Evolutionary conservation across 1,140 invertebrate species (phyloP).

Genomic region (Drosophila bifasciata): DNA sequence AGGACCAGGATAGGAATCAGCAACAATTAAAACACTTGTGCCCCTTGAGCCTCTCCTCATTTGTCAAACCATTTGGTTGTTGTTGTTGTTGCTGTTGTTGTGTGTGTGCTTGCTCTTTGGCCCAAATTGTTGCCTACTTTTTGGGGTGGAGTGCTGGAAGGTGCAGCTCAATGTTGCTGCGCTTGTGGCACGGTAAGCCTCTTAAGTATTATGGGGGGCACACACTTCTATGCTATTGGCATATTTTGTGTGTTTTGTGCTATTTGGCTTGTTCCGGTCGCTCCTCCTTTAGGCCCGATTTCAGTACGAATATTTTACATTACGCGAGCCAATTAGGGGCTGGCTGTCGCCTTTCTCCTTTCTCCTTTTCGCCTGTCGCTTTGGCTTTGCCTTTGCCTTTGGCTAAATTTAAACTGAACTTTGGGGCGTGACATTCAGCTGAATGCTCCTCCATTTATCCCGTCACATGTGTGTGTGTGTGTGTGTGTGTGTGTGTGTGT

Average conservation of each 20-base stretch:
- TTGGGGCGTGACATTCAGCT: constrained; percentile 48
- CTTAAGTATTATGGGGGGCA: constrained; percentile 35
- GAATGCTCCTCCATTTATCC: constrained; percentile 1
- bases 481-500: constrained; percentile 5
- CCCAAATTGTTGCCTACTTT: constrained; percentile 58
- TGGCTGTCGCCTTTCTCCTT: constrained; percentile 19
- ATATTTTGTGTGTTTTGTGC: constrained; percentile 9
- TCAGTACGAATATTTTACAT: too few species aligned
- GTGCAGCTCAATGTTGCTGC: constrained; percentile 25
- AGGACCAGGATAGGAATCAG: too few species aligned
- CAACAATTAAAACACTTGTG: constrained; percentile 42
- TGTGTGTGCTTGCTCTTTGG: constrained; percentile 37
- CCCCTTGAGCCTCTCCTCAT: constrained; percentile 18
- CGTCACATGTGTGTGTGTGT: not conserved
- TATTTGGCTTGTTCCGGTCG: too few species aligned
- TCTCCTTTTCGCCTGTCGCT: too few species aligned
- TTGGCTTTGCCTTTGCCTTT: constrained; percentile 3
- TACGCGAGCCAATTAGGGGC: constrained; percentile 41
- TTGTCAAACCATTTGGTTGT: constrained; percentile 14
- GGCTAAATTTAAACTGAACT: constrained; percentile 44
- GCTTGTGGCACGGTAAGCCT: constrained; percentile 46
- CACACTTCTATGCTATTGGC: constrained; percentile 26
- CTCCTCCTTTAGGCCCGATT: too few species aligned
- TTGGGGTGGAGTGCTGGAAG: constrained; percentile 11
- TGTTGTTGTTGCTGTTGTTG: constrained; percentile 11